A percentile compares a stretch with the other conserved stretches of the same genome.
Evolutionary conservation across 53 echinoderm and acorn worm species (phyloP).

Genomic region (Hippasteria phrygiana): DNA sequence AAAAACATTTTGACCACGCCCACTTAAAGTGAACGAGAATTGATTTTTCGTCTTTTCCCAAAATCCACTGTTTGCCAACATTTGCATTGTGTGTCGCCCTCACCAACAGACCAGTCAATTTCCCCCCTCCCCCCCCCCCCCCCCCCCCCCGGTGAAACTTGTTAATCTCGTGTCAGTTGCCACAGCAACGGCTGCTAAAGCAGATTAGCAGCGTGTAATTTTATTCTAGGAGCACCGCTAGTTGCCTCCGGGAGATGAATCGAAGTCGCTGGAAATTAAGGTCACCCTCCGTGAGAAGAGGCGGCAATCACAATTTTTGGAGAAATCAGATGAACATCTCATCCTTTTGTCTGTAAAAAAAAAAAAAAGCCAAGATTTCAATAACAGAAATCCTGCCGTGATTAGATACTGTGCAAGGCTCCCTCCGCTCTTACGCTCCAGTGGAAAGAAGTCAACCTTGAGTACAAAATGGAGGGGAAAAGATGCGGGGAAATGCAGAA

Average conservation of each 20-base stretch:
- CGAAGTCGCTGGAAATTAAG: slow-evolving; percentile 55
- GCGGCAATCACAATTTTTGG: background rate
- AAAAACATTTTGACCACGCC: no score
- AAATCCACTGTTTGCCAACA: background rate
- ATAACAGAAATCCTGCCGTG: slow-evolving; percentile 11
- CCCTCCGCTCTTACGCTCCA: background rate
- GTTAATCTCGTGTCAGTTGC: slow-evolving; percentile 55
- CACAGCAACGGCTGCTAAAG: slow-evolving; percentile 45
- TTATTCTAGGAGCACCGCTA: slow-evolving; percentile 9
- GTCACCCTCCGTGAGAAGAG: slow-evolving; percentile 8
- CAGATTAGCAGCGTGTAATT: slow-evolving; percentile 53
- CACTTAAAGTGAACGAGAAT: no score
- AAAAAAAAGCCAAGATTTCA: background rate
- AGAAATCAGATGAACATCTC: background rate
- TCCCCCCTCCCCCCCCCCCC: no score
- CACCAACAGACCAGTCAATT: slow-evolving; percentile 37
- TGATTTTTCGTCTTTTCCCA: no score
- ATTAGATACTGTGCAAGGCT: background rate
- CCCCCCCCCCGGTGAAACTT: slow-evolving; percentile 20
- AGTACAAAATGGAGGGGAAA: slow-evolving; percentile 18
- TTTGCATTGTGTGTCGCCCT: background rate
- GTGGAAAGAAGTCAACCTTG: background rate
- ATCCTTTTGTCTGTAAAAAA: background rate
- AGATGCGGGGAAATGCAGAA: background rate
- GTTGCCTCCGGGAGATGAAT: slow-evolving; percentile 2